phyloP scores from a whole-genome alignment of 2,888 invertebrate genomes.

The Nasonia oneida region DNA sequence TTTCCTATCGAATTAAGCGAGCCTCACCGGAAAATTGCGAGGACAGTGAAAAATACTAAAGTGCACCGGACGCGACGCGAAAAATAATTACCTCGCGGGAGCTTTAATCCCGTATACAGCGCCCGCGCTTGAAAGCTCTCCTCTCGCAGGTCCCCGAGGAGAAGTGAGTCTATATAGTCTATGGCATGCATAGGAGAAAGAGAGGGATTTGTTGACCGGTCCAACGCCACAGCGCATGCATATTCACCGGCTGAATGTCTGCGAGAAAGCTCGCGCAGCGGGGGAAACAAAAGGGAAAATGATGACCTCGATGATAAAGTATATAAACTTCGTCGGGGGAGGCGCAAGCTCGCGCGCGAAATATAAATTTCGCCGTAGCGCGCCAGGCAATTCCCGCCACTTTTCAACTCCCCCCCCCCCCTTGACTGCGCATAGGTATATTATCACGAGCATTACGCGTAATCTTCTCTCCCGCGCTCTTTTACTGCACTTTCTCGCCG shows the following conservation, averaged over 20 bases:
- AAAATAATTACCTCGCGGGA: constrained; percentile 33
- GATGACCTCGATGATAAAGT: constrained; percentile 46
- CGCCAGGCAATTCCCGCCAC: constrained; percentile 10
- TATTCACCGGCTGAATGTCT: background rate
- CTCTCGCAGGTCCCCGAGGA: background rate
- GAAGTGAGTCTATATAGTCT: background rate
- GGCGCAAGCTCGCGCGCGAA: background rate
- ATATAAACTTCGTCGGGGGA: constrained; percentile 15
- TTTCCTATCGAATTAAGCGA: background rate
- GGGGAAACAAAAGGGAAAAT: constrained; percentile 43
- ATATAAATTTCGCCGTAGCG: constrained; percentile 32
- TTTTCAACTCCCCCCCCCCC: background rate
- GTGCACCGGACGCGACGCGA: background rate
- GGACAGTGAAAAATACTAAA: background rate
- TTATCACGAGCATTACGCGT: constrained; percentile 32
- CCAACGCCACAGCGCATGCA: background rate
- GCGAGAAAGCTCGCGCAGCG: background rate
- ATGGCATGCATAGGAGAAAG: background rate
- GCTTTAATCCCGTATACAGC: background rate
- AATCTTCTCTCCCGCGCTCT: constrained; percentile 14
- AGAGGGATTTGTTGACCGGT: constrained; percentile 34
- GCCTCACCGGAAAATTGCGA: background rate
- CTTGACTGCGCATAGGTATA: background rate
- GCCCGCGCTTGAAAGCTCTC: background rate
- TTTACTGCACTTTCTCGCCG: background rate